These are phyloP conservation scores for Oscarella lobularis DNA, from an alignment of 37 sponge, comb jelly and placozoan species.

Conservation along the genomic window DNA sequence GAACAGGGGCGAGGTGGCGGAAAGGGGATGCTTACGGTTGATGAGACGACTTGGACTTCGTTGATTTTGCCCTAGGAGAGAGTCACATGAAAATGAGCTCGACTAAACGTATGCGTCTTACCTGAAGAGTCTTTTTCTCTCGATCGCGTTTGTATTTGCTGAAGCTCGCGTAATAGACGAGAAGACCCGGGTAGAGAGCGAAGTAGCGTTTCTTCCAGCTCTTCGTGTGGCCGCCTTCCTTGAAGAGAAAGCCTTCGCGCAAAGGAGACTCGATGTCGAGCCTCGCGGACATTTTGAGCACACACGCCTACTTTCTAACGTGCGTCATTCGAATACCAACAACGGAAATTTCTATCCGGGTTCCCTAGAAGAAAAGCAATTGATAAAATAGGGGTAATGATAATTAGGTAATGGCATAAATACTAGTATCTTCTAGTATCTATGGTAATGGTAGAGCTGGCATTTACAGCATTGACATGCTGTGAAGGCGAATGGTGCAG, in stretches of 20 bases:
- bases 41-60: neutral
- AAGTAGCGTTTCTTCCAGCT: slow-evolving; percentile 60
- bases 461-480: too few species aligned
- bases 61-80: neutral
- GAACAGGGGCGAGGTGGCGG: neutral
- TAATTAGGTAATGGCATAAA: too few species aligned
- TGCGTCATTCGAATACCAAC: too few species aligned
- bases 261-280: slow-evolving; percentile 47
- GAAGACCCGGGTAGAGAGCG: slow-evolving; percentile 48
- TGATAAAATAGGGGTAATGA: too few species aligned
- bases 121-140: slow-evolving; percentile 18
- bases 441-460: too few species aligned
- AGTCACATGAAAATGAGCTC: neutral
- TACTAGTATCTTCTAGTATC: too few species aligned
- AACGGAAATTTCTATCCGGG: too few species aligned
- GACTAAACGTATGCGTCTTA: slow-evolving; percentile 10
- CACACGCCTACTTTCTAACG: too few species aligned
- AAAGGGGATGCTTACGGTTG: neutral
- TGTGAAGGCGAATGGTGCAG: too few species aligned
- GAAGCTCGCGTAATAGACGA: slow-evolving; percentile 53
- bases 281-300: neutral
- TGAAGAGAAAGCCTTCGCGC: slow-evolving; percentile 32
- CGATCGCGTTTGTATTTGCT: slow-evolving; percentile 38
- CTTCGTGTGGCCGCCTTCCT: slow-evolving; percentile 46
- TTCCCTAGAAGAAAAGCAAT: too few species aligned